Evolutionary conservation across 2,888 invertebrate species (phyloP).

Genomic region (Lamproptera curius): DNA sequence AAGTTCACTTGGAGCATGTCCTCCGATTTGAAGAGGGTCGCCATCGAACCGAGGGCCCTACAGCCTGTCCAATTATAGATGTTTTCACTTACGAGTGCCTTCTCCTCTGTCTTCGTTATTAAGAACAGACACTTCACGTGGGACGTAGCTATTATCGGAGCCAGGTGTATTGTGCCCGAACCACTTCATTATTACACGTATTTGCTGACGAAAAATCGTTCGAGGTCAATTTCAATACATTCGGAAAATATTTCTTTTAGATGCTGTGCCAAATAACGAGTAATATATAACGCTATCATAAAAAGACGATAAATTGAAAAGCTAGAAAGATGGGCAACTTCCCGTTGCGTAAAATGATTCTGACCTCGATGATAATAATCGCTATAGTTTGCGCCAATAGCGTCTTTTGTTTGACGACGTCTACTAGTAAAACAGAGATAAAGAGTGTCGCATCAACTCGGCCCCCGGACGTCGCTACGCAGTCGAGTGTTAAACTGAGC

Average conservation of each 20-base stretch:
- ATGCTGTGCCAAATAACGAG: not conserved
- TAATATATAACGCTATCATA: no score
- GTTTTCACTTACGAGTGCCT: conserved; percentile 51
- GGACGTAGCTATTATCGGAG: conserved; percentile 23
- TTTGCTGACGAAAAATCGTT: conserved; percentile 6
- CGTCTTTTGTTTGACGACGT: conserved; percentile 40
- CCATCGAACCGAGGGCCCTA: conserved; percentile 52
- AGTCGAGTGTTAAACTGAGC: conserved; percentile 44
- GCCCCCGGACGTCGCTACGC: conserved; percentile 40
- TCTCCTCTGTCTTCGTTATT: conserved; percentile 36
- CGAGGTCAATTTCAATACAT: not conserved
- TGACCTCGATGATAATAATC: conserved; percentile 27
- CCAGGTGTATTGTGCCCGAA: not conserved
- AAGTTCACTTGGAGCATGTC: conserved; percentile 43
- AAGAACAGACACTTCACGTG: conserved; percentile 28
- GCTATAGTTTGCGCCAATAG: conserved; percentile 44
- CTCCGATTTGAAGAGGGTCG: conserved; percentile 59
- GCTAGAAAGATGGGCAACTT: conserved; percentile 16
- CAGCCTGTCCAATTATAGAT: conserved; percentile 67
- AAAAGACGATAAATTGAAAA: no score
- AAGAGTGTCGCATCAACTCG: conserved; percentile 43
- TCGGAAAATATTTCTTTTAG: not conserved
- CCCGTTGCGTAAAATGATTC: conserved; percentile 3
- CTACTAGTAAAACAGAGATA: conserved; percentile 42
- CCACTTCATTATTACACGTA: not conserved